Percentiles rank a stretch among this genome's conserved stretches.
Conservation (phyloP, 2,113 vertebrate species). For the Halichoerus grypus region DNA sequence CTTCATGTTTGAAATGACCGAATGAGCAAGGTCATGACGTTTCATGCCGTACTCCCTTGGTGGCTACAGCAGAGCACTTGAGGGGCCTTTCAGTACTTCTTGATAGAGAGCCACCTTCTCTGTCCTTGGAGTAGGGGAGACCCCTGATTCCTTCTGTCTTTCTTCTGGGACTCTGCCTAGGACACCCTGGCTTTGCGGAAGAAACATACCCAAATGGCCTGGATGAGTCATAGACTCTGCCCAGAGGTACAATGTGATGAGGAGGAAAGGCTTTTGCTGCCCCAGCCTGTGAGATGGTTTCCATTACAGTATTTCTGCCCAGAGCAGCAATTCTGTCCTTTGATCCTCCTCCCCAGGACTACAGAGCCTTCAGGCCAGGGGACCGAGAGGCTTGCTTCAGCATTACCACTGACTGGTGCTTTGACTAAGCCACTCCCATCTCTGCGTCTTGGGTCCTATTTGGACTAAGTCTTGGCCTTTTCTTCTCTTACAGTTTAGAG, state of each 20-base stretch:
- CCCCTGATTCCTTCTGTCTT: background rate
- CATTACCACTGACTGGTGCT: background rate
- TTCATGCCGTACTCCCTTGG: background rate
- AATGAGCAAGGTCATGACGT: background rate
- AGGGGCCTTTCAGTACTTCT: background rate
- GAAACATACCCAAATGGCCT: constrained; percentile 34
- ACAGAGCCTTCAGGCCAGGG: background rate
- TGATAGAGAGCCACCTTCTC: background rate
- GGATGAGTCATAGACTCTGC: constrained; percentile 60
- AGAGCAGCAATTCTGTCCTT: constrained; percentile 58
- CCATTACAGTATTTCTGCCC: constrained; percentile 57
- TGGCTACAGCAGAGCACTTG: background rate
- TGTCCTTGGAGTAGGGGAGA: background rate
- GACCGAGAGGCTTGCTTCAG: background rate
- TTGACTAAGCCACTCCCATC: background rate
- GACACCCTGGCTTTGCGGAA: background rate
- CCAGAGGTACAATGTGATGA: constrained; percentile 8
- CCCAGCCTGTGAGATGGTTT: constrained; percentile 57
- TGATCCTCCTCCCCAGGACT: background rate
- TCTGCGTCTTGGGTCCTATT: background rate
- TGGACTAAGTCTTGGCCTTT: background rate
- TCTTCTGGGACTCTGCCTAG: background rate
- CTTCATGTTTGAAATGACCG: background rate
- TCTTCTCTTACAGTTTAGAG: background rate
- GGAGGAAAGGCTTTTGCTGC: background rate